Conservation (phyloP, 2,113 vertebrate genomes). For the Nibea coibor region DNA sequence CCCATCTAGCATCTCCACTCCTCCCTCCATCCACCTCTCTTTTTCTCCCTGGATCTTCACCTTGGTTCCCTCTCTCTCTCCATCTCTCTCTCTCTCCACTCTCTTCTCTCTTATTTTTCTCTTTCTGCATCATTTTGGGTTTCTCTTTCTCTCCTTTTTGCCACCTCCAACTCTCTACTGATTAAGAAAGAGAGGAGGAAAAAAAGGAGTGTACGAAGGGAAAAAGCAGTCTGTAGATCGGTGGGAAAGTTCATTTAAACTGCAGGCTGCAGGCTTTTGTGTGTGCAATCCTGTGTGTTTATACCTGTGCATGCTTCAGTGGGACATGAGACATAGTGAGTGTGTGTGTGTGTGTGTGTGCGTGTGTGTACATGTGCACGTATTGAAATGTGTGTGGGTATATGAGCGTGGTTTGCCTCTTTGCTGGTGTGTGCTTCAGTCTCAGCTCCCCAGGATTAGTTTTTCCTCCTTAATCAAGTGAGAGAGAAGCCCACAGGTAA, state of each 20-base stretch:
- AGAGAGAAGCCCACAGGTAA: conserved; percentile 77
- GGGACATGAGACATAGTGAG: background rate
- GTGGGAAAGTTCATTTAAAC: conserved; percentile 82
- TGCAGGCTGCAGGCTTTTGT: conserved; percentile 66
- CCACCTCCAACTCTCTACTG: conserved; percentile 59
- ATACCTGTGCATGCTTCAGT: background rate
- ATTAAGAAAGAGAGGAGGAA: conserved; percentile 59
- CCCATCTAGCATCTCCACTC: conserved; percentile 63
- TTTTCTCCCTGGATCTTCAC: conserved; percentile 38
- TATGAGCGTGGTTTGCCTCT: conserved; percentile 45
- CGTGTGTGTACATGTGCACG: background rate
- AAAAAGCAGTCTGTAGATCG: conserved; percentile 58
- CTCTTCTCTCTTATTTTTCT: conserved; percentile 29
- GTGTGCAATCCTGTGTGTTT: conserved; percentile 30
- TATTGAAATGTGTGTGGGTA: conserved; percentile 27
- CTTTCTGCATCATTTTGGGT: conserved; percentile 25
- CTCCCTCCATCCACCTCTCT: conserved; percentile 36
- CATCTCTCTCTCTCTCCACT: conserved; percentile 13
- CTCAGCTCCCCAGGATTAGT: conserved; percentile 71
- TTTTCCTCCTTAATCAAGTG: conserved; percentile 76
- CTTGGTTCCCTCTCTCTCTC: conserved; percentile 2
- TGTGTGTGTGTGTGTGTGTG: background rate
- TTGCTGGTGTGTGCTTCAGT: conserved; percentile 60
- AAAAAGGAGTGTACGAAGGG: conserved; percentile 24
- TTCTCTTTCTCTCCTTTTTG: conserved; percentile 30